Percentiles rank a stretch among this genome's conserved stretches.
phyloP scores from a whole-genome alignment of 2,113 vertebrate genomes.

The Odontophorus gujanensis region DNA sequence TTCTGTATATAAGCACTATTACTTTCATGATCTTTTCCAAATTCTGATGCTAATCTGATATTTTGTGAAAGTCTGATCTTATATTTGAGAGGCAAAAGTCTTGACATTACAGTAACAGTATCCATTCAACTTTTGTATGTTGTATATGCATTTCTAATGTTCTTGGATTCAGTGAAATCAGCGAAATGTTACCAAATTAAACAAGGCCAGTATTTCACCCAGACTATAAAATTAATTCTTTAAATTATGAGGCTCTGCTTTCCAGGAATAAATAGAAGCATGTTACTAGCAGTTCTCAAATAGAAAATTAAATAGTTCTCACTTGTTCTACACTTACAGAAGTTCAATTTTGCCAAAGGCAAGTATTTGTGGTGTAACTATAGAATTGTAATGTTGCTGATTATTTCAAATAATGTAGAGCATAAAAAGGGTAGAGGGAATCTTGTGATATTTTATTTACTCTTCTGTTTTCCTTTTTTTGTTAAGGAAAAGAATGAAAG shows the following conservation, averaged over 20 bases:
- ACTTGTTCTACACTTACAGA: rapidly evolving
- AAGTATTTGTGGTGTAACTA: background rate
- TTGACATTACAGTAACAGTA: background rate
- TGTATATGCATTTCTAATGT: background rate
- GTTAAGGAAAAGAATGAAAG: slow-evolving; percentile 94
- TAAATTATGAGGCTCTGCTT: background rate
- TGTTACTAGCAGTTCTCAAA: background rate
- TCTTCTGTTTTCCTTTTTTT: slow-evolving; percentile 33
- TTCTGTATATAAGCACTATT: background rate
- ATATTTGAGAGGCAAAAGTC: background rate
- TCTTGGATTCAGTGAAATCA: background rate
- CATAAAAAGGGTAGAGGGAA: background rate
- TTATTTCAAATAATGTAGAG: background rate
- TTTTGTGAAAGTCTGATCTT: background rate
- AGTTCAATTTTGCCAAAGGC: background rate
- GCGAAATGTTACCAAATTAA: background rate
- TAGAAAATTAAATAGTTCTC: background rate
- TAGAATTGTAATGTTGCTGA: background rate
- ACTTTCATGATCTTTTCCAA: background rate
- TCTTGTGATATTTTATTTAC: slow-evolving; percentile 22
- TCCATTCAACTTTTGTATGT: background rate
- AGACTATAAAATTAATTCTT: background rate
- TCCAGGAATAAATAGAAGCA: background rate
- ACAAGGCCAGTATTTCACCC: background rate
- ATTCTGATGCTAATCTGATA: background rate